Evolutionary conservation across 37 sponge, comb jelly and placozoan genomes (phyloP).

Genomic region (Agelas oroides): DNA sequence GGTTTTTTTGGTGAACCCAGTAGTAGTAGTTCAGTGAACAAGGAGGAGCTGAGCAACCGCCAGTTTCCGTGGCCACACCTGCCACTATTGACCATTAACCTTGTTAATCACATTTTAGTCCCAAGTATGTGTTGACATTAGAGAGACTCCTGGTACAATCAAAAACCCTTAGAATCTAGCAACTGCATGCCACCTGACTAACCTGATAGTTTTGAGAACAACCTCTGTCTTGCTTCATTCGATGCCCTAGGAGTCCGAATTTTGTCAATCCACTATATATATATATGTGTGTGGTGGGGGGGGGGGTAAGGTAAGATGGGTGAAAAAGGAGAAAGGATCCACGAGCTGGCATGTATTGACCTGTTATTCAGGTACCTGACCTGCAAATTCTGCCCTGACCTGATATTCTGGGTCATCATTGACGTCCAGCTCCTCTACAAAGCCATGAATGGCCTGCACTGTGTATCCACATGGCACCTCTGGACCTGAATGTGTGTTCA

Average conservation of each 20-base stretch:
- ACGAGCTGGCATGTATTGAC: background rate
- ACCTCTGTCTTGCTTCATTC: constrained; percentile 88
- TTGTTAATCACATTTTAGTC: too few species aligned
- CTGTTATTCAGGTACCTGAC: too few species aligned
- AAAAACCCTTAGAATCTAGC: too few species aligned
- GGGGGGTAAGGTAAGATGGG: too few species aligned
- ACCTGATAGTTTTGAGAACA: constrained; percentile 82
- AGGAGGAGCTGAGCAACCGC: too few species aligned
- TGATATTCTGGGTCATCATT: constrained; percentile 95
- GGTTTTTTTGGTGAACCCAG: too few species aligned
- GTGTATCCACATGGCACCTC: constrained; percentile 29
- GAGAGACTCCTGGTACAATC: too few species aligned
- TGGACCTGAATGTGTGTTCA: constrained; percentile 24
- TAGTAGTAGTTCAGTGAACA: too few species aligned
- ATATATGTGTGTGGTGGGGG: constrained; percentile 1
- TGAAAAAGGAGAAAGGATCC: background rate
- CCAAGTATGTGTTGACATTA: too few species aligned
- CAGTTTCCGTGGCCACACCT: too few species aligned
- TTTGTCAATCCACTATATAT: constrained; percentile 89
- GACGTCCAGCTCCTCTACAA: constrained; percentile 94
- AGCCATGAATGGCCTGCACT: constrained; percentile 59
- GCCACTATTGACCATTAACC: too few species aligned
- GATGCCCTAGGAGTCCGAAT: constrained; percentile 85
- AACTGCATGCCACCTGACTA: too few species aligned
- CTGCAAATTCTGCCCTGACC: constrained; percentile 61